Evolutionary conservation across 1,140 invertebrate species (phyloP), one percentile per base, ranked within the genome.

Genomic region (Steinernema feltiae): DNA sequence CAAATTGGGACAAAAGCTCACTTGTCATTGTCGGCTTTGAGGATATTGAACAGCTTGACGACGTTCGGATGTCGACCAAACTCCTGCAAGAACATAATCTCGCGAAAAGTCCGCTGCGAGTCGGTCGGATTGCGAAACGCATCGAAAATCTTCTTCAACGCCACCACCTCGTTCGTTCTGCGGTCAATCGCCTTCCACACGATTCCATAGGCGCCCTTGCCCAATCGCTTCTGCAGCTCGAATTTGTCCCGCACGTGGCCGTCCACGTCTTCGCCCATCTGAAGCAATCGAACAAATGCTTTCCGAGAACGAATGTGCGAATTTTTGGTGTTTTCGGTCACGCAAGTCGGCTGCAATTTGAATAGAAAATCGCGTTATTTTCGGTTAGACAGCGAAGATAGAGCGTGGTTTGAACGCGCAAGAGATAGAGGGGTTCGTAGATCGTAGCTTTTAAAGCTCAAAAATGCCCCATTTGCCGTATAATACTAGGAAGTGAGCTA

Each of bases 121-220:
- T 90, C 89, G 77, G 89, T 90, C 74, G 89, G 91, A 87, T 97
- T 97, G 71, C 93, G 89, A 85, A 98, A 98, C 1, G 95, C 94
- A 88, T 98, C 95, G 87, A 97, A 98, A 81, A 98, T 98, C 88
- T 98, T 98, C 87, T 98, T 98, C 24, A 98, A 91, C 0, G 96
- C 96, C 21, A 98, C 94, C 0, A 92, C 91, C 82, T 93, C 91
- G 81, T 92, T 93, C 1, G 91, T 92, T 84, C 92, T 91, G 84
- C 91, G 92, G 82, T 98, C 94, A 31, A 92, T 88, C 0, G 95
- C 95, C 87, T 98, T 97, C 94, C 95, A 98, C 0, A 98, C 96
- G 78, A 98, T 97, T 0, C 96, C 96, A 88, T 98, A 98, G 17
- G 96, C 95, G 78, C 95, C 95, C 90, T 97, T 97, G 24, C 95